These are phyloP conservation scores for Macrotus californicus DNA, from an alignment of 2,113 vertebrate species.

Conservation along the genomic window DNA sequence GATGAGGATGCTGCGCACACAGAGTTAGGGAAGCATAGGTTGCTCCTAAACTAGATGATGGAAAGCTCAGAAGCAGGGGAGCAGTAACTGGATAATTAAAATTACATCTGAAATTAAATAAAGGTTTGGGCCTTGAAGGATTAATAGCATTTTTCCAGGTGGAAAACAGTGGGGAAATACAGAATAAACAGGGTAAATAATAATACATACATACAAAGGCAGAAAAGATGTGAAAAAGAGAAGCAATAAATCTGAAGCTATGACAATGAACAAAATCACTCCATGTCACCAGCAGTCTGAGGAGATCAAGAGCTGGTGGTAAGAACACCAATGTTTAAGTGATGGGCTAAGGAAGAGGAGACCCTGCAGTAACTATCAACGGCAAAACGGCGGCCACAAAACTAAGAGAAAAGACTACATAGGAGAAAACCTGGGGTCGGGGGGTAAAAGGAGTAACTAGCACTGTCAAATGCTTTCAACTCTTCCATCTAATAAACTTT, in stretches of 20 bases:
- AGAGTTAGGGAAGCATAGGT: background rate
- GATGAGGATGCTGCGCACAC: background rate
- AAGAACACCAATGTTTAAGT: background rate
- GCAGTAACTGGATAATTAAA: background rate
- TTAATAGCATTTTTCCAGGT: background rate
- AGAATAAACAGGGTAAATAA: background rate
- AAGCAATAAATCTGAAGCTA: background rate
- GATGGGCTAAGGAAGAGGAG: background rate
- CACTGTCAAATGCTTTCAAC: background rate
- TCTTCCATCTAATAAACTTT: background rate
- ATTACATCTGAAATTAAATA: background rate
- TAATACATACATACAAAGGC: background rate
- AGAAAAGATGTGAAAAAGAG: background rate
- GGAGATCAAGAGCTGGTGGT: background rate
- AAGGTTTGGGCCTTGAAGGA: background rate
- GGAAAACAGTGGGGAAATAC: background rate
- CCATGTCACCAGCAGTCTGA: background rate
- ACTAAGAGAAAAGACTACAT: background rate
- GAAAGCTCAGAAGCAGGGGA: background rate
- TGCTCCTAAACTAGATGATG: background rate
- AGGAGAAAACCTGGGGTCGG: background rate
- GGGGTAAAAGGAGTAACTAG: background rate
- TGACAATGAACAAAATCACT: background rate
- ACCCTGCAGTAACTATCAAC: background rate
- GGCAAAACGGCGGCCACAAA: background rate